These are phyloP conservation scores for Ceryle rudis DNA, from an alignment of 2,797 vertebrate genomes.

Conservation along the genomic window DNA sequence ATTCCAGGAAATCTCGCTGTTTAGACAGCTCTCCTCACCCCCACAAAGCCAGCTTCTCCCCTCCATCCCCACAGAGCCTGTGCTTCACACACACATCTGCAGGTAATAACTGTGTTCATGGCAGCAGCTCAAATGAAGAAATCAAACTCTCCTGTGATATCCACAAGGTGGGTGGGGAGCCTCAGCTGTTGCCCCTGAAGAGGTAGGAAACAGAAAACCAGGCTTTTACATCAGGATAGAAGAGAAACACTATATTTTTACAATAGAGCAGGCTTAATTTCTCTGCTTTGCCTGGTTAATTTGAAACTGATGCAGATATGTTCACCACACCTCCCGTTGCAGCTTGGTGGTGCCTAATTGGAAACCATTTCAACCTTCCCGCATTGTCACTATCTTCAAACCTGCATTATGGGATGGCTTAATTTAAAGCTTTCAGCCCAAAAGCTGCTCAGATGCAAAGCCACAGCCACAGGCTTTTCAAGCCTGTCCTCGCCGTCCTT, in stretches of 20 bases:
- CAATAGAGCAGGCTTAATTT: background rate
- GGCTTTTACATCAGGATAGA: background rate
- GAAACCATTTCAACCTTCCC: background rate
- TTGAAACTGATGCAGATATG: background rate
- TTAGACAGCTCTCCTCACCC: background rate
- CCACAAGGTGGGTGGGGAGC: background rate
- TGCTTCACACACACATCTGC: background rate
- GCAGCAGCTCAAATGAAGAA: background rate
- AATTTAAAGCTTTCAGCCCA: slow-evolving; percentile 25
- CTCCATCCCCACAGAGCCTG: background rate
- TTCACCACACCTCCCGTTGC: background rate
- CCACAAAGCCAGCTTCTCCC: background rate
- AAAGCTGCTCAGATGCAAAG: slow-evolving; percentile 17
- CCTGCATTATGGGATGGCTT: background rate
- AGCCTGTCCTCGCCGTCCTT: background rate
- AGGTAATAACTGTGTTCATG: background rate
- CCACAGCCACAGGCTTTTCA: background rate
- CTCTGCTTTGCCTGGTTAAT: background rate
- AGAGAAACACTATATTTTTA: background rate
- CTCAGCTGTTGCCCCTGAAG: background rate
- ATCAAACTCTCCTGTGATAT: background rate
- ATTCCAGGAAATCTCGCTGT: background rate
- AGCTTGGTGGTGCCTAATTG: background rate
- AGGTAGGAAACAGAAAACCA: rapidly evolving
- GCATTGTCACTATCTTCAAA: background rate